These are phyloP conservation scores for Mythimna pallens DNA, from an alignment of 2,888 invertebrate genomes.

Conservation along the genomic window DNA sequence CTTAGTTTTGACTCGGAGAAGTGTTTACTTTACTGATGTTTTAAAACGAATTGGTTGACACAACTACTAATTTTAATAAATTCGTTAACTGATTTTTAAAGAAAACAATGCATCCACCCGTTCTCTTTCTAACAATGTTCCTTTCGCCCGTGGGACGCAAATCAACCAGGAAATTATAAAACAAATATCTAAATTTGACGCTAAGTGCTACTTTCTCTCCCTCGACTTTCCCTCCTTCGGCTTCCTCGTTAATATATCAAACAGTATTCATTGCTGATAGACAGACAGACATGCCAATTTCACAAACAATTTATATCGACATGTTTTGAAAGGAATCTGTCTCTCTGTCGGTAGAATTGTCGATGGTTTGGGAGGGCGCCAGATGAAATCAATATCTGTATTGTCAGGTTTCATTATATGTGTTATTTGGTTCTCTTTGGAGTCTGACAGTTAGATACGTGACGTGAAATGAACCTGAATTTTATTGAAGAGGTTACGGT, in stretches of 20 bases:
- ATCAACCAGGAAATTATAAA: slow-evolving; percentile 6
- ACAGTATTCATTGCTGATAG: neutral
- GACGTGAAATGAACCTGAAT: too few relatives aligned
- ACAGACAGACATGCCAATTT: slow-evolving; percentile 10
- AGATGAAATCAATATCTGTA: slow-evolving; percentile 1
- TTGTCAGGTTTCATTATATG: neutral
- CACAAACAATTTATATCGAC: slow-evolving; percentile 21
- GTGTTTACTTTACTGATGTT: too few relatives aligned
- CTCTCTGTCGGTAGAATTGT: neutral
- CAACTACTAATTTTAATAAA: too few relatives aligned
- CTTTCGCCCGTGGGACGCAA: slow-evolving; percentile 1
- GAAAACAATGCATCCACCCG: too few relatives aligned
- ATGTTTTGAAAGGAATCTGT: neutral
- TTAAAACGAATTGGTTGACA: too few relatives aligned
- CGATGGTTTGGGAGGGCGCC: neutral
- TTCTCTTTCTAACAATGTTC: too few relatives aligned
- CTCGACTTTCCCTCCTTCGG: neutral
- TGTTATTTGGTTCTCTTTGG: too few relatives aligned
- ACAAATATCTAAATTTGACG: slow-evolving; percentile 8
- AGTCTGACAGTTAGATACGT: too few relatives aligned
- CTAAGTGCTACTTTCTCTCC: neutral
- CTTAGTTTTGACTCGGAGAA: too few relatives aligned
- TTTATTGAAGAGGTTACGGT: too few relatives aligned
- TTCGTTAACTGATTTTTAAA: too few relatives aligned
- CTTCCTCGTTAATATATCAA: slow-evolving; percentile 15